Percentiles rank a stretch among this genome's conserved stretches.
phyloP scores from a whole-genome alignment of 2,797 vertebrate species.

The Sebastes paucispinis region DNA sequence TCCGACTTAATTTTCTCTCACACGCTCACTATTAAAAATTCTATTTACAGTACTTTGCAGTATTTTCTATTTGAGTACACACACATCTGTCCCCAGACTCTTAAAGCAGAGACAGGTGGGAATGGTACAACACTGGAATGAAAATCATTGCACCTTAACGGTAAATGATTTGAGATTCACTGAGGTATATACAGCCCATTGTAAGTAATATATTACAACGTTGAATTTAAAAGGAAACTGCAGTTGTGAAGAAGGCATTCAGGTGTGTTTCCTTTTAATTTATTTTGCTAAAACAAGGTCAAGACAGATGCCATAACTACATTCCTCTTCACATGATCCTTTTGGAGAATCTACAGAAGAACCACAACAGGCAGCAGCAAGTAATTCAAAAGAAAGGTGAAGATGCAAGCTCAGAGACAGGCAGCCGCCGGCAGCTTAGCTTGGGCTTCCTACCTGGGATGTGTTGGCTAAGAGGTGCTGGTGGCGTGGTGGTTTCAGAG shows the following conservation, averaged over 20 bases:
- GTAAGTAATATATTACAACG: background rate
- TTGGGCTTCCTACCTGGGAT: slow-evolving; percentile 52
- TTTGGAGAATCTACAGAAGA: background rate
- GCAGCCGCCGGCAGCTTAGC: slow-evolving; percentile 1
- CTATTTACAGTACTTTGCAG: background rate
- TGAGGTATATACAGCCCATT: background rate
- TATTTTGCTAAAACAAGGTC: background rate
- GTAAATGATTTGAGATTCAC: background rate
- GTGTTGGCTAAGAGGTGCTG: slow-evolving; percentile 9
- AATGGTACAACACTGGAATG: background rate
- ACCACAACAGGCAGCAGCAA: slow-evolving; percentile 4
- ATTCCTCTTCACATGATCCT: background rate
- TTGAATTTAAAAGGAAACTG: background rate
- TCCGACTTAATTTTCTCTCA: background rate
- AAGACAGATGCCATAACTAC: background rate
- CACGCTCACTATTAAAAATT: background rate
- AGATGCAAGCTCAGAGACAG: slow-evolving; percentile 37
- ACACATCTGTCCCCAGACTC: background rate
- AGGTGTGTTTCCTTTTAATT: background rate
- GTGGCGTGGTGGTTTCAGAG: slow-evolving; percentile 8
- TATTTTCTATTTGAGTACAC: background rate
- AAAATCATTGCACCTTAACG: background rate
- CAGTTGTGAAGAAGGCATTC: background rate
- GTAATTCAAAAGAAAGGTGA: background rate
- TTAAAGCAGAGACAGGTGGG: background rate